Evolutionary conservation across 2,797 vertebrate species (phyloP), one percentile per base, ranked within the genome.

Genomic region (Acipenser oxyrinchus): DNA sequence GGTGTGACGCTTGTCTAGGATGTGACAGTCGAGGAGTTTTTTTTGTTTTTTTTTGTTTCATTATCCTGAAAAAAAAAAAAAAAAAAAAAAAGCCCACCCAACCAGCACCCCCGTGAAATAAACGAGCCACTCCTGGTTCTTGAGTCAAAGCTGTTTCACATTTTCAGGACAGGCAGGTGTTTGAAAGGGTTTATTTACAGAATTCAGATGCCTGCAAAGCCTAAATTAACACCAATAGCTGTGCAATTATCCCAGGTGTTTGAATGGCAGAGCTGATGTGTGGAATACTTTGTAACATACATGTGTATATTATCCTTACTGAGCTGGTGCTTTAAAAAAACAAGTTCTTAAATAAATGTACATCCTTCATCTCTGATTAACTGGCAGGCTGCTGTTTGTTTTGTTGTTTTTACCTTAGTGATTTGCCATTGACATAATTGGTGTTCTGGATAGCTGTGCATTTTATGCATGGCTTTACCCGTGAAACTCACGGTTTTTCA

Each of bases 181-280:
- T n/a, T 9, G 7, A 8, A 7, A 62, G 9, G 78, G 74, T 81
- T 83, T 77, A 72, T 75, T 77, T 78, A 78, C 77, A 76, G 75
- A 78, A 78, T 81, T 73, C 74, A 77, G 74, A 83, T 13, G 10
- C 68, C 64, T 70, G 71, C 73, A 70, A 77, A 76, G 67, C 67
- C 85, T 82, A 80, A 83, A 87, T 86, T 85, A 79, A 73, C 65
- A 80, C 81, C 77, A 82, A 79, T 77, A 70, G 81, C 68, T 76
- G 72, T 84, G 81, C 82, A 81, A 85, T 85, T 77, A 77, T 82
- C 69, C 76, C 80, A 75, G 84, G 84, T 66, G 71, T 86, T 84
- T 78, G 79, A 71, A 71, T 77, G 78, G 77, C 73, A 65, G 9
- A 74, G 70, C 70, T 72, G 74, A 73, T 59, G 70, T 70, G 51